Percentiles rank a stretch among this genome's conserved stretches.
These are phyloP conservation scores for Ophion slaviceki DNA, from an alignment of 2,888 invertebrate genomes.

Conservation along the genomic window DNA sequence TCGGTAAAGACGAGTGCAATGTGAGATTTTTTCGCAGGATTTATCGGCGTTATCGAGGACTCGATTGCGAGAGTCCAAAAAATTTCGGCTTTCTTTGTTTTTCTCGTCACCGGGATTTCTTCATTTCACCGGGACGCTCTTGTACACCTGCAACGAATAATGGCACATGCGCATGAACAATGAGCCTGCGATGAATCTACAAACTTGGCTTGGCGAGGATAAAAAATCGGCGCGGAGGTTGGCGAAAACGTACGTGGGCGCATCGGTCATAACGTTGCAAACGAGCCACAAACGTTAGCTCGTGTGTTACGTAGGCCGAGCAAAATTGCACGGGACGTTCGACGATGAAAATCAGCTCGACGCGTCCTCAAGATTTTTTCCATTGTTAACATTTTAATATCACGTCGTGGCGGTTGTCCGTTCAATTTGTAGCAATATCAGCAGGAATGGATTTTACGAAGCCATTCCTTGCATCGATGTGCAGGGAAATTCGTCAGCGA, in stretches of 20 bases:
- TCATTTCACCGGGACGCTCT: not conserved
- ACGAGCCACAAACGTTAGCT: constrained; percentile 46
- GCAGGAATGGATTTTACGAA: not conserved
- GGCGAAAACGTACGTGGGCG: constrained; percentile 44
- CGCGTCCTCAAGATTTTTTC: not conserved
- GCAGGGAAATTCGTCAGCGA: no score
- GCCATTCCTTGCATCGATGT: not conserved
- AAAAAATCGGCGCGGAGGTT: constrained; percentile 50
- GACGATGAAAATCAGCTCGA: not conserved
- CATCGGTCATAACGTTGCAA: constrained; percentile 33
- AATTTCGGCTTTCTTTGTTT: constrained; percentile 16
- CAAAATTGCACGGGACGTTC: constrained; percentile 18
- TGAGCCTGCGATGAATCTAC: constrained; percentile 1
- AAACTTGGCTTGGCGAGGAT: constrained; percentile 46
- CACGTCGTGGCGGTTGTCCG: not conserved
- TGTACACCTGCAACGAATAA: constrained; percentile 34
- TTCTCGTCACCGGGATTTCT: not conserved
- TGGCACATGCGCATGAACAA: constrained; percentile 10
- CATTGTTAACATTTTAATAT: no score
- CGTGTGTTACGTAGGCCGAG: constrained; percentile 53
- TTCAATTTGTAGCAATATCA: no score
- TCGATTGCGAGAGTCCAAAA: not conserved
- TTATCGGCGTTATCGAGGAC: constrained; percentile 31
- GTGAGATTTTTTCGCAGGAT: constrained; percentile 32
- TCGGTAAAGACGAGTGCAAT: constrained; percentile 42